Conservation (phyloP, 2,113 vertebrate genomes). For the Petrocephalus microphthalmus region DNA sequence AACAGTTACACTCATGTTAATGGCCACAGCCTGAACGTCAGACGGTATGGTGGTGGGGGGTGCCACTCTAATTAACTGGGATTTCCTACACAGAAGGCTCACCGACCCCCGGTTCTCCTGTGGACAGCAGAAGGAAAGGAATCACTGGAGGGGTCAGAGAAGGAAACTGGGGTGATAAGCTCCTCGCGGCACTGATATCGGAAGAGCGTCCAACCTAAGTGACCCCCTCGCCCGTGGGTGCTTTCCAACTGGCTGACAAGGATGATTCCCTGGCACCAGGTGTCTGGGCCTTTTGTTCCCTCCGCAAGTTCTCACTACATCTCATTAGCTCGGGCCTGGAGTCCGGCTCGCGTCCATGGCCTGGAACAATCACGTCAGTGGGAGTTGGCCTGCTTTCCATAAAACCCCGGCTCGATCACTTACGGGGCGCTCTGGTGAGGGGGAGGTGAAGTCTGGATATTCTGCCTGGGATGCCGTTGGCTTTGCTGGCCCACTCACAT, state of each 20-base stretch:
- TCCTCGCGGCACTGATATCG: neutral
- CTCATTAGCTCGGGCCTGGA: neutral
- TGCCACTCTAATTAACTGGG: neutral
- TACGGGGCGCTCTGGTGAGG: neutral
- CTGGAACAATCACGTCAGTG: neutral
- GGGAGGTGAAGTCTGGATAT: neutral
- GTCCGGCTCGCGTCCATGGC: neutral
- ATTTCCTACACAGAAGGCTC: neutral
- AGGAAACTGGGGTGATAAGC: neutral
- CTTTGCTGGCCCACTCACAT: neutral
- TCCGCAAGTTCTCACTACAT: neutral
- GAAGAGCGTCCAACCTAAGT: neutral
- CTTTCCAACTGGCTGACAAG: neutral
- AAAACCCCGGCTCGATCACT: neutral
- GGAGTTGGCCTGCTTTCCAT: neutral
- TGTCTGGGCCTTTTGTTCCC: neutral
- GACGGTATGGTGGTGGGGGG: no score
- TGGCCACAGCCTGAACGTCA: neutral
- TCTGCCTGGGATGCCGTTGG: neutral
- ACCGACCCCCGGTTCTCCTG: neutral
- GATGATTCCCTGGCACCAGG: neutral
- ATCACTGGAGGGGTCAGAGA: neutral
- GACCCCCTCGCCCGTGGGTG: neutral
- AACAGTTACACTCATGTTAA: neutral
- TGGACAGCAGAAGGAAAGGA: neutral